Evolutionary conservation across 2,113 vertebrate genomes (phyloP).

Genomic region (Acanthisitta chloris): DNA sequence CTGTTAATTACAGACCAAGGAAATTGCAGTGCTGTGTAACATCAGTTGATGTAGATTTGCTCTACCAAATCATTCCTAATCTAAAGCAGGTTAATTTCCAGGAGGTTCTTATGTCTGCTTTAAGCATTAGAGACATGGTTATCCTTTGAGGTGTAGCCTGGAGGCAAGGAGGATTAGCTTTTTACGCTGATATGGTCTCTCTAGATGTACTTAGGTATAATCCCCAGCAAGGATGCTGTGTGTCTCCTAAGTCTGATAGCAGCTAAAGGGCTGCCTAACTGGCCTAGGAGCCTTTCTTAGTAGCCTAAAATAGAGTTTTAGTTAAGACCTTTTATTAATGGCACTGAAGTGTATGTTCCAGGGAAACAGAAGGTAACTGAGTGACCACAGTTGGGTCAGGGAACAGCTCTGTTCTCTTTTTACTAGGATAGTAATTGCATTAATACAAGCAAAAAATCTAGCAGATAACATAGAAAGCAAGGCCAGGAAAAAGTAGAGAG

Average conservation of each 20-base stretch:
- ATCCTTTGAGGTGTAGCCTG: constrained; percentile 21
- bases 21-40: not conserved
- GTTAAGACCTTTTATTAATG: not conserved
- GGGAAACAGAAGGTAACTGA: not conserved
- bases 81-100: constrained; percentile 43
- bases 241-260: not conserved
- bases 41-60: not conserved
- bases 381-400: not conserved
- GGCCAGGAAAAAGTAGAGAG: not conserved
- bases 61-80: not conserved
- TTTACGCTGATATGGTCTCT: not conserved
- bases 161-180: constrained; percentile 37
- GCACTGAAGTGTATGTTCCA: not conserved
- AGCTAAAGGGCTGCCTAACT: not conserved
- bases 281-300: not conserved
- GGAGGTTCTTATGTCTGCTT: not conserved
- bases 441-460: not conserved
- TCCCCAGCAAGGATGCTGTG: not conserved
- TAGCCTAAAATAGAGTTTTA: not conserved
- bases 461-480: not conserved
- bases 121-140: not conserved
- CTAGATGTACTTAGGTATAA: constrained; percentile 20
- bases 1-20: not conserved
- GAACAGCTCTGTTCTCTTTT: not conserved
- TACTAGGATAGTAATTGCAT: not conserved